Conservation (phyloP, 1,140 invertebrate species). For the Drosophila parvula region DNA sequence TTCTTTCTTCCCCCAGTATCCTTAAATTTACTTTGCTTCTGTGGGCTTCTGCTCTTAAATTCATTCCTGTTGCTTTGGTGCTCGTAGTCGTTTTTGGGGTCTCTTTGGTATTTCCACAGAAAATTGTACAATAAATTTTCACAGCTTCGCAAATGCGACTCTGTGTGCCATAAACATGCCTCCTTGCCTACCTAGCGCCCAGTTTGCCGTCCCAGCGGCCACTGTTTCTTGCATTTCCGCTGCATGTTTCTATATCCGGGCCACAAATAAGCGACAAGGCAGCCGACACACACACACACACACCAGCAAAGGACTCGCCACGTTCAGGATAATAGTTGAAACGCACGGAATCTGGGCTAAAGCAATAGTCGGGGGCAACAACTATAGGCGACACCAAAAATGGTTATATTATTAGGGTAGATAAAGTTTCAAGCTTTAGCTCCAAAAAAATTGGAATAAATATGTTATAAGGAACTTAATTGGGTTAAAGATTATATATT, state of each 20-base stretch:
- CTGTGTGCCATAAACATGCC: slow-evolving; percentile 50
- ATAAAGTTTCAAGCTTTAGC: slow-evolving; percentile 28
- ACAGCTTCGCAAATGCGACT: slow-evolving; percentile 48
- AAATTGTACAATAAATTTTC: slow-evolving; percentile 56
- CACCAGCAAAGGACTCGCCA: slow-evolving; percentile 55
- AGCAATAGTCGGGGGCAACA: slow-evolving; percentile 17
- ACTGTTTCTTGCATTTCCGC: slow-evolving; percentile 65
- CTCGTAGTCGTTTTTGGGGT: slow-evolving; percentile 32
- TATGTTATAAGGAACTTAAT: not conserved
- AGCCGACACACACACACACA: slow-evolving; percentile 4
- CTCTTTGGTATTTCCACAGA: slow-evolving; percentile 38
- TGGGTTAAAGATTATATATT: not conserved
- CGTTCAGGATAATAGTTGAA: slow-evolving; percentile 45
- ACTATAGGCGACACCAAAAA: slow-evolving; percentile 27
- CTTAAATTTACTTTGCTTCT: slow-evolving; percentile 21
- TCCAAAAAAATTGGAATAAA: not conserved
- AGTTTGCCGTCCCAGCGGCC: slow-evolving; percentile 34
- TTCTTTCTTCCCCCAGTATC: not conserved
- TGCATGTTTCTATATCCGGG: slow-evolving; percentile 78
- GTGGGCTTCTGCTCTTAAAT: slow-evolving; percentile 29
- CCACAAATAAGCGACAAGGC: slow-evolving; percentile 61
- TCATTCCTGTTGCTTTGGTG: slow-evolving; percentile 45
- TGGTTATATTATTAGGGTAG: slow-evolving; percentile 19
- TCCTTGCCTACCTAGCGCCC: slow-evolving; percentile 25
- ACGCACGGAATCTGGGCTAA: slow-evolving; percentile 40